A percentile compares a stretch with the other conserved stretches of the same genome.
Conservation (phyloP, 1,140 invertebrate species). For the Magallana ariakensis region DNA sequence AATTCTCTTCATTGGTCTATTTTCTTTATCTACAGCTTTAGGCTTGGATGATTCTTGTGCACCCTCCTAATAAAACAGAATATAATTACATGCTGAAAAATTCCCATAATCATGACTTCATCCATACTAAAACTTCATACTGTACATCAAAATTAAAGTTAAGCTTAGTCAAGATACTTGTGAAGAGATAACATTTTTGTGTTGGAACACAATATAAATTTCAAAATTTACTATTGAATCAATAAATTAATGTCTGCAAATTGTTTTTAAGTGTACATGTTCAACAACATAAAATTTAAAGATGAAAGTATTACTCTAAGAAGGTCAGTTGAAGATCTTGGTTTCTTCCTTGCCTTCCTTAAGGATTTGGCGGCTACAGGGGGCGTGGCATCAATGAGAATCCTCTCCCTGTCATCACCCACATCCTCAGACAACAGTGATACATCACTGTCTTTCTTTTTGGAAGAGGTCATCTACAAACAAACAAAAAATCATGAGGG, state of each 20-base stretch:
- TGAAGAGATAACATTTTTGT: too few species aligned
- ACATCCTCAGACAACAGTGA: conserved; percentile 58
- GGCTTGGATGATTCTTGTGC: conserved; percentile 1
- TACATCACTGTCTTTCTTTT: conserved; percentile 48
- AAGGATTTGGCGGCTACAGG: conserved; percentile 63
- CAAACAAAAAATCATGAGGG: too few species aligned
- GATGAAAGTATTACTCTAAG: conserved; percentile 35
- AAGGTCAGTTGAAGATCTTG: conserved; percentile 46
- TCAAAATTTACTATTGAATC: too few species aligned
- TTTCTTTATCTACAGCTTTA: conserved; percentile 51
- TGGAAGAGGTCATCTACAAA: conserved; percentile 22
- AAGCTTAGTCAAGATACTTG: too few species aligned
- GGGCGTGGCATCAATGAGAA: conserved; percentile 67
- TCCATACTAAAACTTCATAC: too few species aligned
- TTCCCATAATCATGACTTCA: too few species aligned
- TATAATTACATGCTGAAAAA: too few species aligned
- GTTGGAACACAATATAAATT: too few species aligned
- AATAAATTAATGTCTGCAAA: too few species aligned
- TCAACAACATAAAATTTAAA: too few species aligned
- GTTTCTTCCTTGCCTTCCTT: conserved; percentile 58
- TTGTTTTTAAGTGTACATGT: too few species aligned
- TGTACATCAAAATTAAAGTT: too few species aligned
- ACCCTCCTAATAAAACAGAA: not conserved
- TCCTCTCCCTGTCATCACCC: conserved; percentile 57
- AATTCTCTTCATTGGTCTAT: conserved; percentile 44